A percentile compares a stretch with the other conserved stretches of the same genome.
These are phyloP conservation scores for Haemorhous mexicanus DNA, from an alignment of 2,113 vertebrate genomes.

Conservation along the genomic window DNA sequence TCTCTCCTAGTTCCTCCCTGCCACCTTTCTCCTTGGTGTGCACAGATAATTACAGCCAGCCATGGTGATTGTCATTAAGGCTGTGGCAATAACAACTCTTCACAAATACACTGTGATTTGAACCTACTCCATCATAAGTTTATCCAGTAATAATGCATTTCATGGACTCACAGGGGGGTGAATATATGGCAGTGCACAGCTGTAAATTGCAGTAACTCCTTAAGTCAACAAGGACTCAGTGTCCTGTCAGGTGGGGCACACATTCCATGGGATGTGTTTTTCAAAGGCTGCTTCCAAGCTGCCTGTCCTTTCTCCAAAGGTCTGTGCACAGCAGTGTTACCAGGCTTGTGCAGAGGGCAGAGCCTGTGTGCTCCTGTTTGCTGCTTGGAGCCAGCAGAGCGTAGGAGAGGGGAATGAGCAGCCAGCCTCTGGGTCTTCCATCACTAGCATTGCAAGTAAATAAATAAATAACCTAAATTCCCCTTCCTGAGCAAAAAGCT, in stretches of 20 bases:
- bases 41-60: conserved; percentile 13
- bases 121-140: neutral
- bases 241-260: neutral
- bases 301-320: neutral
- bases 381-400: neutral
- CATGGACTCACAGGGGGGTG: neutral
- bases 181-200: neutral
- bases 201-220: neutral
- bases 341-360: neutral
- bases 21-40: conserved; percentile 29
- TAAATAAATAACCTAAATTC: conserved; percentile 45
- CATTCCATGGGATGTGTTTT: neutral
- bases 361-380: neutral
- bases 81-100: neutral
- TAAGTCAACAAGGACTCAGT: neutral
- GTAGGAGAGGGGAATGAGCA: conserved; percentile 30
- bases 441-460: conserved; percentile 46
- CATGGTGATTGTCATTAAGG: neutral
- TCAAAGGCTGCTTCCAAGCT: neutral
- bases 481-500: conserved; percentile 15
- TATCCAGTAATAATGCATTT: neutral
- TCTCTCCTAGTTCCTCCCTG: neutral
- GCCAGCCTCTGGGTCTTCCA: conserved; percentile 15
- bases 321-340: neutral
- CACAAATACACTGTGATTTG: neutral